Conservation (phyloP, 1,140 invertebrate genomes). For the Coptotermes formosanus region DNA sequence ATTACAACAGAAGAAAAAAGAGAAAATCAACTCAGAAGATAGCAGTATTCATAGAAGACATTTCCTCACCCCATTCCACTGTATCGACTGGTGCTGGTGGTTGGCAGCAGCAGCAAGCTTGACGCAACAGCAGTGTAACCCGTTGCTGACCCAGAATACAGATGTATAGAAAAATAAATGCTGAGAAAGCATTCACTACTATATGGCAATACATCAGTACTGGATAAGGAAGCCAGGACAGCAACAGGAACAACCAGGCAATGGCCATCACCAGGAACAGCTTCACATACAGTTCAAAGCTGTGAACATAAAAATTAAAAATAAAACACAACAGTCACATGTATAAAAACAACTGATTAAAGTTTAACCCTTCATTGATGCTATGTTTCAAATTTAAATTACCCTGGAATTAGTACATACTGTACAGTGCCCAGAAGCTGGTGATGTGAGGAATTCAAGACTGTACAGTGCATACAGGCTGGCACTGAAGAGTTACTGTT, state of each 20-base stretch:
- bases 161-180: constrained; percentile 70
- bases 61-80: constrained; percentile 82
- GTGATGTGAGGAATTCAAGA: no score
- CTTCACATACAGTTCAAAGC: constrained; percentile 75
- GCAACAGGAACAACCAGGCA: constrained; percentile 68
- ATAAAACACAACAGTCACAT: neutral
- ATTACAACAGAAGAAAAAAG: no score
- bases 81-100: constrained; percentile 56
- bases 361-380: neutral
- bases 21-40: no score
- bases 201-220: constrained; percentile 70
- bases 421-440: no score
- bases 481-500: no score
- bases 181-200: constrained; percentile 68
- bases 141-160: constrained; percentile 73
- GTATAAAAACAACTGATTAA: neutral
- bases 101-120: constrained; percentile 68
- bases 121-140: constrained; percentile 71
- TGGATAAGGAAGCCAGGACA: constrained; percentile 70
- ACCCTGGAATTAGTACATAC: no score
- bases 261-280: constrained; percentile 69
- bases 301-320: constrained; percentile 47
- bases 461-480: no score
- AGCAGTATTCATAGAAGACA: constrained; percentile 75
- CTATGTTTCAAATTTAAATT: no score